phyloP scores from a whole-genome alignment of 1,140 invertebrate genomes.

The Danaus melanippus region DNA sequence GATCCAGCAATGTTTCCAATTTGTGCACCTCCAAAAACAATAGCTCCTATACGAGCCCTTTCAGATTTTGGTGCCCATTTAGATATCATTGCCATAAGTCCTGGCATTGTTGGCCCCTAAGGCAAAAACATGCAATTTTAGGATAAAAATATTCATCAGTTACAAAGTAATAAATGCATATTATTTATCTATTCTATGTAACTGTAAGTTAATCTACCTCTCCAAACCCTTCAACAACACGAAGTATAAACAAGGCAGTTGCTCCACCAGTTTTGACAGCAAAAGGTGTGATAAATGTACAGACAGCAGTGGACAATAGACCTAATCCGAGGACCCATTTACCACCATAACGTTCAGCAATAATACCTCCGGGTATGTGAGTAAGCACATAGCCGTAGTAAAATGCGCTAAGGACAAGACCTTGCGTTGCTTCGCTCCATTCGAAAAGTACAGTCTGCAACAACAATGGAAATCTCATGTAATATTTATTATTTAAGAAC shows the following conservation, averaged over 20 bases:
- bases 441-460: constrained; percentile 59
- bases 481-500: too few relatives aligned
- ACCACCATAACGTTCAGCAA: constrained; percentile 75
- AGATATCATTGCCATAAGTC: constrained; percentile 80
- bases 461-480: too few relatives aligned
- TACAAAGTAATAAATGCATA: constrained; percentile 5
- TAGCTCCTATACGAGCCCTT: constrained; percentile 79
- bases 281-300: constrained; percentile 73
- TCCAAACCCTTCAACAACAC: constrained; percentile 79
- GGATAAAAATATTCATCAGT: background rate
- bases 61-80: constrained; percentile 83
- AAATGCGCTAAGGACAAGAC: constrained; percentile 73
- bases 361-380: constrained; percentile 75
- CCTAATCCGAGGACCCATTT: constrained; percentile 77
- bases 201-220: constrained; percentile 52
- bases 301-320: constrained; percentile 74
- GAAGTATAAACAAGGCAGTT: constrained; percentile 74
- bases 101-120: constrained; percentile 84
- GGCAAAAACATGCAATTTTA: constrained; percentile 15
- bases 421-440: constrained; percentile 76
- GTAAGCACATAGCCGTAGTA: constrained; percentile 77
- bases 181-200: constrained; percentile 6
- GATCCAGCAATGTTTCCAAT: constrained; percentile 84
- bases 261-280: constrained; percentile 70
- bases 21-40: constrained; percentile 81